Evolutionary conservation across 2,797 vertebrate genomes (phyloP).

Genomic region (Cygnus olor): DNA sequence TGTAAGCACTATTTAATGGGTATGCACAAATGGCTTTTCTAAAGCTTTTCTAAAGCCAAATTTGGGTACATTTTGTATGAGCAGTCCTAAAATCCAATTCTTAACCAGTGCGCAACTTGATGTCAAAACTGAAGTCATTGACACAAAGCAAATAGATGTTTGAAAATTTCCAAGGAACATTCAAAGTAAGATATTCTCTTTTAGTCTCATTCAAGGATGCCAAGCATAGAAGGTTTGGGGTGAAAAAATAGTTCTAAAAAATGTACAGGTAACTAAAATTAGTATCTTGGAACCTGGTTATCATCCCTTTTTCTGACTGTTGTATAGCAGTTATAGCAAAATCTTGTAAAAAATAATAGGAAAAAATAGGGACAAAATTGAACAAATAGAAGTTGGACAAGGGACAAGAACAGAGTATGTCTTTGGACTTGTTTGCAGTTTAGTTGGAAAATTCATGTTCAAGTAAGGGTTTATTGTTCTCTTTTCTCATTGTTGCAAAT

Average conservation of each 20-base stretch:
- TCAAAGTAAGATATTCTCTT: not conserved
- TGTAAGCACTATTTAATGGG: not conserved
- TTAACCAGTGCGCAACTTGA: not conserved
- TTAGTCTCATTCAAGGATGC: not conserved
- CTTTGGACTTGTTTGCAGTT: not conserved
- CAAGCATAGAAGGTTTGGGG: not conserved
- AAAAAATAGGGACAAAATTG: not conserved
- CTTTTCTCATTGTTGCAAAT: not conserved
- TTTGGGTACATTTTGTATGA: not conserved
- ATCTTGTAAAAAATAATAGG: not conserved
- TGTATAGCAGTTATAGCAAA: not conserved
- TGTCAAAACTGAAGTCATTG: not conserved
- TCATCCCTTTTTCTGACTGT: not conserved
- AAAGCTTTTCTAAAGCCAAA: not conserved
- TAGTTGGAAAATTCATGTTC: not conserved
- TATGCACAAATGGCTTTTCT: not conserved
- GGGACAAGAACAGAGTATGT: not conserved
- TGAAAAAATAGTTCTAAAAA: not conserved
- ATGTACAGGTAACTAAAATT: not conserved
- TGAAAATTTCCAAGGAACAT: not conserved
- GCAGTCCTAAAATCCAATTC: not conserved
- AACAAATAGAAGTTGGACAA: not conserved
- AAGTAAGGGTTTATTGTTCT: not conserved
- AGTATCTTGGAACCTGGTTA: not conserved
- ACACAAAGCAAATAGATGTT: not conserved